Evolutionary conservation across 2,888 invertebrate genomes (phyloP), one percentile per base, ranked within the genome.

Genomic region (Digitonthophagus gazella): DNA sequence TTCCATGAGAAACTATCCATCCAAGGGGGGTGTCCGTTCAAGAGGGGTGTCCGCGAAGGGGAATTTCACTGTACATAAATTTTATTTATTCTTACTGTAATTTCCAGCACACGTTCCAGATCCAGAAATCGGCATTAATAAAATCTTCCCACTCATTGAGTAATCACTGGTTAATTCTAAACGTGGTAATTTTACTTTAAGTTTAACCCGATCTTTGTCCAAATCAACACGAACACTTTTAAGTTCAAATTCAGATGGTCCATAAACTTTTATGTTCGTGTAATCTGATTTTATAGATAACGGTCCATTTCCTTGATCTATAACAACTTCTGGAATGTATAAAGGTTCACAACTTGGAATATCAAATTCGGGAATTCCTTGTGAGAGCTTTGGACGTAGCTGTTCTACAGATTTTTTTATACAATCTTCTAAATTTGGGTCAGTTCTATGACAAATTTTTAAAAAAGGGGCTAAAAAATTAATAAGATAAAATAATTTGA

Each of bases 51-150:
- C n/a, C n/a, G n/a, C n/a, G n/a, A n/a, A n/a, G n/a, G n/a, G n/a
- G n/a, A n/a, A n/a, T n/a, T n/a, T n/a, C n/a, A n/a, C n/a, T n/a
- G n/a, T n/a, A n/a, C n/a, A n/a, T n/a, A 64, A 54, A 18, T 15
- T 14, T 64, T 61, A 54, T 18, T 18, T 58, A 69, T 65, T 85
- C 89, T 87, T 82, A 91, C 91, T 87, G 77, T 91, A 91, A 80
- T 90, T 91, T 63, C 91, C 90, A 14, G 83, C 81, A 71, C 90
- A 90, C 18, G 82, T 80, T 5, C 93, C 93, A 2, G 87, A 85
- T 64, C 93, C 93, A 5, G 85, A 82, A 64, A 93, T 87, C 0
- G 93, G 92, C 81, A 93, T 83, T 89, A 92, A 88, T 73, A 93
- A 82, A 44, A 93, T 86, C 74, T 88, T 87, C 3, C 93, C 93